phyloP scores from a whole-genome alignment of 2,797 vertebrate genomes.

The Channallabes apus region DNA sequence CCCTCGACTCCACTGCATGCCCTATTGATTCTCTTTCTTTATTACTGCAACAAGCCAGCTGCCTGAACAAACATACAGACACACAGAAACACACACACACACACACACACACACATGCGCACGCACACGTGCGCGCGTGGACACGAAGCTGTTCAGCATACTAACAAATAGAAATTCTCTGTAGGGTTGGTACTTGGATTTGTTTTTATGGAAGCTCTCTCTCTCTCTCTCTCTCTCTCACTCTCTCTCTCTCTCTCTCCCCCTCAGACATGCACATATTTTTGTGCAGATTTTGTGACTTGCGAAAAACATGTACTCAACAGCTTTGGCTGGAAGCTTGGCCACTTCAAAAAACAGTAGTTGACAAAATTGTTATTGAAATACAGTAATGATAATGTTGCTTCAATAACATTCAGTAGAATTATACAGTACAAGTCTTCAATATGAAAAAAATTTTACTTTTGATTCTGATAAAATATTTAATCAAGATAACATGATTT shows the following conservation, averaged over 20 bases:
- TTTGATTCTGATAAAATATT: no score
- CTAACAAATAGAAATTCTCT: constrained; percentile 5
- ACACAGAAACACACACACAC: constrained; percentile 12
- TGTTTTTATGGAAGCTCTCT: not conserved
- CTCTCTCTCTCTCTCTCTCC: constrained; percentile 7
- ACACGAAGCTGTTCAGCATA: constrained; percentile 9
- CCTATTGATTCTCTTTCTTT: constrained; percentile 99
- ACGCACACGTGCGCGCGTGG: constrained; percentile 42
- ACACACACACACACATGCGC: constrained; percentile 19
- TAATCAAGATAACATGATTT: no score
- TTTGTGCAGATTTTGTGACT: not conserved
- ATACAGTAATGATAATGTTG: no score
- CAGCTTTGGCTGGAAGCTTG: not conserved
- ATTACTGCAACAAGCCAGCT: constrained; percentile 99
- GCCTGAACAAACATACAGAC: constrained; percentile 86
- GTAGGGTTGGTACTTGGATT: no score
- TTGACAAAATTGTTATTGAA: no score
- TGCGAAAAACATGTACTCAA: not conserved
- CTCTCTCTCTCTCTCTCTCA: no score
- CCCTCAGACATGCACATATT: not conserved
- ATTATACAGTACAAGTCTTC: no score
- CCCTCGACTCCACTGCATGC: constrained; percentile 99
- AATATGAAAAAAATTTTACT: no score
- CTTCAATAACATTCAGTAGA: no score
- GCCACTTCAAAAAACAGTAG: not conserved